phyloP scores from a whole-genome alignment of 2,113 vertebrate species.

The Ailuropoda melanoleuca region DNA sequence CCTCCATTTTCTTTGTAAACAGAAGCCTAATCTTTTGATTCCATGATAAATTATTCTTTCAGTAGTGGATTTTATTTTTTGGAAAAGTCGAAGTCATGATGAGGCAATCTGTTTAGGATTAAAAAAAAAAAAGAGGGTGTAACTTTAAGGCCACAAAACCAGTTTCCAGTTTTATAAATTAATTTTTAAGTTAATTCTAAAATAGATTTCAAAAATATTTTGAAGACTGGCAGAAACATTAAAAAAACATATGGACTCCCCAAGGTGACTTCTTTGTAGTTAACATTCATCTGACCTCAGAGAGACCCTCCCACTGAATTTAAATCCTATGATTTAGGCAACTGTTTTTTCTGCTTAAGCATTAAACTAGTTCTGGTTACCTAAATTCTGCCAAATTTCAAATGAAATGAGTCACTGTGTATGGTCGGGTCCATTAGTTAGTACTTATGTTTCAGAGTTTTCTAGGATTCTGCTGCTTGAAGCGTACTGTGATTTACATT shows the following conservation, averaged over 20 bases:
- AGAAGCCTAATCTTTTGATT: neutral
- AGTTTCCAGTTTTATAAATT: neutral
- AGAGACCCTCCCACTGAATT: neutral
- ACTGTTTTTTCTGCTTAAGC: neutral
- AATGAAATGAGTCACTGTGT: neutral
- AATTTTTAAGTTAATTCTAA: neutral
- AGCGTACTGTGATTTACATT: neutral
- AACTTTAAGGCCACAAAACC: neutral
- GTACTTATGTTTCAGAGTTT: neutral
- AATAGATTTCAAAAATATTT: neutral
- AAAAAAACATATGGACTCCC: neutral
- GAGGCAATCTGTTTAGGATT: neutral
- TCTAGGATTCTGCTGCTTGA: neutral
- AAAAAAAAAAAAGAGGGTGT: neutral
- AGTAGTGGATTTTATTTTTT: constrained; percentile 17
- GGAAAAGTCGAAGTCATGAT: constrained; percentile 10
- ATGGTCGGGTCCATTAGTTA: neutral
- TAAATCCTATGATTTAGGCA: neutral
- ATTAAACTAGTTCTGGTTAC: neutral
- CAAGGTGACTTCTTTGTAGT: neutral
- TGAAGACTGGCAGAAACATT: neutral
- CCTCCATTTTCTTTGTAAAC: neutral
- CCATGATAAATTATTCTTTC: neutral
- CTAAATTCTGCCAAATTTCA: neutral
- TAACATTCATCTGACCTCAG: neutral